Evolutionary conservation across 2,113 vertebrate genomes (phyloP).

Genomic region (Thymallus thymallus): DNA sequence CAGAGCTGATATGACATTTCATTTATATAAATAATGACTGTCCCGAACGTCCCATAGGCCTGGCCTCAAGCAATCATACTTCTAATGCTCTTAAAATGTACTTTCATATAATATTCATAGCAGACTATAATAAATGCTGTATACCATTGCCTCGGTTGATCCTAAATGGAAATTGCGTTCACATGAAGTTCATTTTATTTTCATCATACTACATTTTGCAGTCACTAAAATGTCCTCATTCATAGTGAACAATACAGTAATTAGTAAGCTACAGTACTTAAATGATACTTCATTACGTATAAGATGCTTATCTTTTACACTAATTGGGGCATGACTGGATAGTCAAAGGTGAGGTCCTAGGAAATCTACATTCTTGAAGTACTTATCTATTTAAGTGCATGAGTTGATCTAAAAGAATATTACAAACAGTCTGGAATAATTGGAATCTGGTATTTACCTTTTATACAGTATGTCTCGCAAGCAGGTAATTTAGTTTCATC

Average conservation of each 20-base stretch:
- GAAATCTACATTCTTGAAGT: conserved; percentile 9
- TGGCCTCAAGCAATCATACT: conserved; percentile 74
- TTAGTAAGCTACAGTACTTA: neutral
- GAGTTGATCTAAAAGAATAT: conserved; percentile 36
- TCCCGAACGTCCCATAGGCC: conserved; percentile 70
- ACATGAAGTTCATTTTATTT: conserved; percentile 36
- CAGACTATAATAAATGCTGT: conserved; percentile 32
- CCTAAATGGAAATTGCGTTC: conserved; percentile 50
- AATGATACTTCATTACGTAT: neutral
- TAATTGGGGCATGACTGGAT: conserved; percentile 14
- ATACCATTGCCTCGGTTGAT: conserved; percentile 34
- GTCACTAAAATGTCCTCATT: no score
- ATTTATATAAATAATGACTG: conserved; percentile 78
- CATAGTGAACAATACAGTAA: neutral
- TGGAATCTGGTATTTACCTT: conserved; percentile 30
- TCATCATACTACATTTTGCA: no score
- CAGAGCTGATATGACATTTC: conserved; percentile 77
- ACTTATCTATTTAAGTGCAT: conserved; percentile 30
- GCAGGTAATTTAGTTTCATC: conserved; percentile 24
- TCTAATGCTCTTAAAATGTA: conserved; percentile 78
- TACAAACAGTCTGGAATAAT: conserved; percentile 36
- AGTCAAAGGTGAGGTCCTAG: neutral
- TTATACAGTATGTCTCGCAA: neutral
- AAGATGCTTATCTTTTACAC: neutral
- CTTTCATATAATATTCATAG: conserved; percentile 74